Base-by-base conservation (phyloP, 2,888 invertebrate genomes). In the Macroteleia sp. region DNA sequence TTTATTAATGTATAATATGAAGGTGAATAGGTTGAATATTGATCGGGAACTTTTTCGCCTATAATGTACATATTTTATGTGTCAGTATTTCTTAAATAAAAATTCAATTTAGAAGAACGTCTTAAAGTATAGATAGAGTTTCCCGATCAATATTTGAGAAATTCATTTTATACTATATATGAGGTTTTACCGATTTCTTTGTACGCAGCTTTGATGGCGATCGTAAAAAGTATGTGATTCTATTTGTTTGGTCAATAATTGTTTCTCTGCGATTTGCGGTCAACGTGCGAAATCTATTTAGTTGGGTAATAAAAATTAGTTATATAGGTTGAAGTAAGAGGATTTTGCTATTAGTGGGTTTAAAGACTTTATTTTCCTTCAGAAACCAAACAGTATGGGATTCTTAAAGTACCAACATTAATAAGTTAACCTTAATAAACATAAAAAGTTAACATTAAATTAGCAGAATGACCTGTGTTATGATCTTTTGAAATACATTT, bases 191-290 rank as follows among this genome's bases (percentile, higher is more conserved):
- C 46, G 64, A 73, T 69, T 77, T 77, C 73, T 73, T 73, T 77
- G 73, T 77, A 77, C 77, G 77, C 77, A 77, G 77, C 73, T 77
- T 77, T 77, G 57, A 77, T 74, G 74, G 74, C 77, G 77, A 66
- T 73, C 64, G 69, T 69, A 74, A 74, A 73, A 76, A 74, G 48
- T 80, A 41, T 81, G 73, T 82, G 77, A 81, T 80, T 82, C 77
- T 80, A 74, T 54, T 74, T 75, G 61, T 80, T 59, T 67, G 52
- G 77, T 59, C 54, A 57, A 42, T 62, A 67, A 77, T 61, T 80
- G 74, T 67, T 71, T 67, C 59, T 67, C 48, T 25, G 48, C 69
- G 32, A 69, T 48, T 17, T 52, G 57, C 64, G 50, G 46, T 61
- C 66, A 54, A 66, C 10, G 34, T 22, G 41, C 6, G n/a, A 50